Percentiles rank a stretch among this genome's conserved stretches.
phyloP scores from a whole-genome alignment of 2,113 vertebrate species.

The Falcunculus frontatus region DNA sequence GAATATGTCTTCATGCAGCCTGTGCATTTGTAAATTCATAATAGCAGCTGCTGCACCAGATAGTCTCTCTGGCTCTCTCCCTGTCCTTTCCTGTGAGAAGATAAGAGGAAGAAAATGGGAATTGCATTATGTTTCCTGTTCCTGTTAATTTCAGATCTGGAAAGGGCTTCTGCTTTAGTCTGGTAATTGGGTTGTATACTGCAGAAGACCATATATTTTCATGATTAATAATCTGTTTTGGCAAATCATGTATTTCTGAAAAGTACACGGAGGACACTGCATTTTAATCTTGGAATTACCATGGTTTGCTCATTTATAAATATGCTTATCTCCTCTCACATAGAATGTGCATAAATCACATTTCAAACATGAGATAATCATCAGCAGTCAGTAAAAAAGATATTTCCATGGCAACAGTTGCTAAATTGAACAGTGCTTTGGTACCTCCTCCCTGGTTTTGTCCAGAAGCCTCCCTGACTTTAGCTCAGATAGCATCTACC shows the following conservation, averaged over 20 bases:
- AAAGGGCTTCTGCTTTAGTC: background rate
- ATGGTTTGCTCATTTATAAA: background rate
- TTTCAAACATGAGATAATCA: slow-evolving; percentile 1
- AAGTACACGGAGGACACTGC: background rate
- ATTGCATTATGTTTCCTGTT: background rate
- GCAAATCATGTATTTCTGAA: background rate
- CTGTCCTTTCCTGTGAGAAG: background rate
- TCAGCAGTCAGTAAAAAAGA: slow-evolving; percentile 1
- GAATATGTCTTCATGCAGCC: background rate
- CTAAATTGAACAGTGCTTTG: background rate
- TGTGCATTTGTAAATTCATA: background rate
- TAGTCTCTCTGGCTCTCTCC: background rate
- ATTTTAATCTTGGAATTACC: background rate
- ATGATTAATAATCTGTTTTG: background rate
- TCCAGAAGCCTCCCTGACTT: background rate
- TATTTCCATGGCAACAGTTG: slow-evolving; percentile 41
- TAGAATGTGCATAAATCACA: slow-evolving; percentile 11
- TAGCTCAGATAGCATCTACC: background rate
- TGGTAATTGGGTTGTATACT: background rate
- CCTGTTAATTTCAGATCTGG: background rate
- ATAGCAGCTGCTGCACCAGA: background rate
- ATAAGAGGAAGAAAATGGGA: background rate
- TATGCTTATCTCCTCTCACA: background rate
- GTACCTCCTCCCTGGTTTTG: background rate
- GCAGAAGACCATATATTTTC: background rate